phyloP scores from a whole-genome alignment of 35 echinoderm and acorn worm genomes.

The Diadema setosum region DNA sequence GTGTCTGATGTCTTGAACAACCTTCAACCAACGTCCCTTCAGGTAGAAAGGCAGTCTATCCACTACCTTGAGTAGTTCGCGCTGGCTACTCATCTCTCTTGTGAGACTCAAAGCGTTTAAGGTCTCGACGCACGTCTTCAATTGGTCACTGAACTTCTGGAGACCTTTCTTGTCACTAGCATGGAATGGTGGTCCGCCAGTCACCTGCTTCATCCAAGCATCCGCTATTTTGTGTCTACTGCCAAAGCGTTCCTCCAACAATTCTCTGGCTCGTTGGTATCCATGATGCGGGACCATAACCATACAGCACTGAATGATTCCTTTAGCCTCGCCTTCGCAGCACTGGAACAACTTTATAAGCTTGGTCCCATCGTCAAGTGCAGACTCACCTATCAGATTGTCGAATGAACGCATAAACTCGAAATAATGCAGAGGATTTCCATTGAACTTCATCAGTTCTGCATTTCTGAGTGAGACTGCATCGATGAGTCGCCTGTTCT shows the following conservation, averaged over 20 bases:
- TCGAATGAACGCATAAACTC: conserved; percentile 35
- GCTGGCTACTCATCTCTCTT: background rate
- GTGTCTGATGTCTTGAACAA: background rate
- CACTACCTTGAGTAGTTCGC: background rate
- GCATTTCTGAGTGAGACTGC: conserved; percentile 24
- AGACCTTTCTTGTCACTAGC: background rate
- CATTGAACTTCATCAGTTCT: conserved; percentile 37
- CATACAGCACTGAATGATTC: background rate
- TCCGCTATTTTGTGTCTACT: background rate
- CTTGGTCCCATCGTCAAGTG: background rate
- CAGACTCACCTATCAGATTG: conserved; percentile 12
- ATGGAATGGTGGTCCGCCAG: background rate
- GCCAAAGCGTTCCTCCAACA: background rate
- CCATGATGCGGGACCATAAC: conserved; percentile 21
- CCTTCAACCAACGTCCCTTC: background rate
- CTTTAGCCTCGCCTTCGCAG: conserved; percentile 27
- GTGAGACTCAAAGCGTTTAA: background rate
- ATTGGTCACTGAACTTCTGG: conserved; percentile 22
- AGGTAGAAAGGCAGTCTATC: conserved; percentile 7
- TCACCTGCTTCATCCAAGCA: background rate
- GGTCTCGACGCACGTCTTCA: conserved; percentile 35
- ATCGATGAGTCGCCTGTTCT: conserved; percentile 24
- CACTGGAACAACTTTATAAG: conserved; percentile 37
- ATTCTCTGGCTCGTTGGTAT: background rate
- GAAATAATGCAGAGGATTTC: conserved; percentile 43